Evolutionary conservation across 2,888 invertebrate species (phyloP).

Genomic region (Calephelis perditalis): DNA sequence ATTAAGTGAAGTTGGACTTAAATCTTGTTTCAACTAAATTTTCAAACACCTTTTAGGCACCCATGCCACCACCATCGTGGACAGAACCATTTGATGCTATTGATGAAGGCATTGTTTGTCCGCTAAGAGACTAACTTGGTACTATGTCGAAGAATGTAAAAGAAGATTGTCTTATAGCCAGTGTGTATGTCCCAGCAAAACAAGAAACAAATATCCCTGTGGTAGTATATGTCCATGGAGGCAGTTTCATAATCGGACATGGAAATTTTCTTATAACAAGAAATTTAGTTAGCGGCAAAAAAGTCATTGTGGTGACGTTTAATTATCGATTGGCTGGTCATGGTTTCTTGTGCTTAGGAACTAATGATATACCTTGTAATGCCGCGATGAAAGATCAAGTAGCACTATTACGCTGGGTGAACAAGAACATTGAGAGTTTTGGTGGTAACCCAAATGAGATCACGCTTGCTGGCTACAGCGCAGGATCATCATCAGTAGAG

Average conservation of each 20-base stretch:
- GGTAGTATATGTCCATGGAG: constrained; percentile 56
- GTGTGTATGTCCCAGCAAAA: constrained; percentile 32
- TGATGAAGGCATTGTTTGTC: constrained; percentile 34
- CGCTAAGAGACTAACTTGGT: constrained; percentile 27
- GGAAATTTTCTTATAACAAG: constrained; percentile 33
- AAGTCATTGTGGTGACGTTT: constrained; percentile 42
- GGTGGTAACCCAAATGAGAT: constrained; percentile 52
- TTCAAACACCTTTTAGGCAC: constrained; percentile 30
- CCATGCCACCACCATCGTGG: constrained; percentile 40
- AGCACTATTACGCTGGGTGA: constrained; percentile 35
- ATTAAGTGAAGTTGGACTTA: too few species aligned
- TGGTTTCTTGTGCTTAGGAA: constrained; percentile 49
- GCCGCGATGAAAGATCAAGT: constrained; percentile 55
- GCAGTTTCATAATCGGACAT: constrained; percentile 48
- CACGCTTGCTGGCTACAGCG: constrained; percentile 44
- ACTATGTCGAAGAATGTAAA: constrained; percentile 1
- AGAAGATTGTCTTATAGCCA: constrained; percentile 34
- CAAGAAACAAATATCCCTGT: constrained; percentile 38
- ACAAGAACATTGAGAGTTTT: constrained; percentile 44
- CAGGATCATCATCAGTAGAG: constrained; percentile 44
- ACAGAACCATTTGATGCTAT: constrained; percentile 34
- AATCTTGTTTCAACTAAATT: too few species aligned
- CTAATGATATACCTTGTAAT: constrained; percentile 46
- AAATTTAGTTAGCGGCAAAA: constrained; percentile 34
- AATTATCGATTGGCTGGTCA: constrained; percentile 44